phyloP scores from a whole-genome alignment of 2,888 invertebrate species.

The Beris chalybata region DNA sequence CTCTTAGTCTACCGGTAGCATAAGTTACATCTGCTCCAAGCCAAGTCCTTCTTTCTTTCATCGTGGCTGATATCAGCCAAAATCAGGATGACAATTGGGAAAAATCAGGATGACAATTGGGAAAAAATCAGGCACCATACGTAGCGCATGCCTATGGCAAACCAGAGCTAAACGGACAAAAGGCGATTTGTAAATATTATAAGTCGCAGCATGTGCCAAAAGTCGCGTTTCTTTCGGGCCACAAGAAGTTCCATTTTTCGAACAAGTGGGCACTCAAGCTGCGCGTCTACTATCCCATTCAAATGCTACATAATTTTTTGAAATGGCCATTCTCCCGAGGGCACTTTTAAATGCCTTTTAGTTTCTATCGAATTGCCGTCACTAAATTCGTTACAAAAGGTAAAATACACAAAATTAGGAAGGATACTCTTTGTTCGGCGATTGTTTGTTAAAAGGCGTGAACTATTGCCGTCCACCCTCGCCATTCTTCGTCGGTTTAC shows the following conservation, averaged over 20 bases:
- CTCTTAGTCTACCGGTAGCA: constrained; percentile 14
- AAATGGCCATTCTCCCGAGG: constrained; percentile 8
- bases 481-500: constrained; percentile 27
- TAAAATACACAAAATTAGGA: constrained; percentile 40
- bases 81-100: constrained; percentile 29
- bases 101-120: constrained; percentile 26
- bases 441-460: constrained; percentile 40
- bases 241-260: not conserved
- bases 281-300: constrained; percentile 15
- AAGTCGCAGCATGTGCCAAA: constrained; percentile 40
- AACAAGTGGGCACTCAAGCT: constrained; percentile 39
- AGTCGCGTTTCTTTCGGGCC: constrained; percentile 35
- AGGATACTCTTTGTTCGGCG: constrained; percentile 32
- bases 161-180: constrained; percentile 36
- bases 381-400: constrained; percentile 25
- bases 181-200: constrained; percentile 40
- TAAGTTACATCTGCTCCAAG: constrained; percentile 28
- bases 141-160: constrained; percentile 24
- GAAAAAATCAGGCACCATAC: constrained; percentile 10
- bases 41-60: constrained; percentile 10
- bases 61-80: constrained; percentile 19
- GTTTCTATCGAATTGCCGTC: constrained; percentile 37
- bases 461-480: constrained; percentile 35
- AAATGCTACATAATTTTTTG: constrained; percentile 30
- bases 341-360: constrained; percentile 38